These are phyloP conservation scores for Danio kyathit DNA, from an alignment of 2,797 vertebrate species.

Conservation along the genomic window DNA sequence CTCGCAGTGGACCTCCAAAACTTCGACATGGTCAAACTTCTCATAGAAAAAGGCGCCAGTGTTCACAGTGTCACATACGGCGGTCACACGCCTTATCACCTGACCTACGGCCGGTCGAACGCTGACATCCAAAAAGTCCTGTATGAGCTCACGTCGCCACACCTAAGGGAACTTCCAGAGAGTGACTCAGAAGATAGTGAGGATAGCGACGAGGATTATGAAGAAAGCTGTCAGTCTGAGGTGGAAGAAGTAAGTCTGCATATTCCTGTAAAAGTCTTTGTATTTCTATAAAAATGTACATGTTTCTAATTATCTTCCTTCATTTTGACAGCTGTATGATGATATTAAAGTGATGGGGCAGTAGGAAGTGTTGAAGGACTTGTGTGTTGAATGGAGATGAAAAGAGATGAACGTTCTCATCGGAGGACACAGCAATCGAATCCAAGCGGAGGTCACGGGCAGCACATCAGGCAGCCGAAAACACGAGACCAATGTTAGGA, in stretches of 20 bases:
- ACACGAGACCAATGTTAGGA: conserved; percentile 1
- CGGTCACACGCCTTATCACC: conserved; percentile 92
- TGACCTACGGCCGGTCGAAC: conserved; percentile 90
- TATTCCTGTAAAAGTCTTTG: not conserved
- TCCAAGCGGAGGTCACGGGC: not conserved
- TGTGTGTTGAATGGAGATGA: conserved; percentile 14
- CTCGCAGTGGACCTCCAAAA: conserved; percentile 96
- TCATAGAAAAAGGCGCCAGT: conserved; percentile 88
- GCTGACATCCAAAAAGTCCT: conserved; percentile 86
- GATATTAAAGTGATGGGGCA: conserved; percentile 81
- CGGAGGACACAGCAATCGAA: not conserved
- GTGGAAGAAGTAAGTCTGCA: conserved; percentile 70
- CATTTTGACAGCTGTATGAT: conserved; percentile 76
- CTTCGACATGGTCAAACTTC: conserved; percentile 85
- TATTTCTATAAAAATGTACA: too few relatives aligned
- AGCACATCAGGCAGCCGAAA: not conserved
- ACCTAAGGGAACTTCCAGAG: conserved; percentile 88
- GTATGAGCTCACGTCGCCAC: conserved; percentile 80
- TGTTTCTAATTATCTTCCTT: conserved; percentile 22
- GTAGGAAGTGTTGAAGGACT: conserved; percentile 25
- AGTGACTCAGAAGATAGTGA: conserved; percentile 88
- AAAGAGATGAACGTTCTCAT: conserved; percentile 8
- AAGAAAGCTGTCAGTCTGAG: conserved; percentile 58
- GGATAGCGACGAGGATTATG: conserved; percentile 73
- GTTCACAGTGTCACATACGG: conserved; percentile 93